Percentiles rank a stretch among this genome's conserved stretches.
These are phyloP conservation scores for Berghia stephanieae DNA, from an alignment of 1,140 invertebrate species.

Conservation along the genomic window DNA sequence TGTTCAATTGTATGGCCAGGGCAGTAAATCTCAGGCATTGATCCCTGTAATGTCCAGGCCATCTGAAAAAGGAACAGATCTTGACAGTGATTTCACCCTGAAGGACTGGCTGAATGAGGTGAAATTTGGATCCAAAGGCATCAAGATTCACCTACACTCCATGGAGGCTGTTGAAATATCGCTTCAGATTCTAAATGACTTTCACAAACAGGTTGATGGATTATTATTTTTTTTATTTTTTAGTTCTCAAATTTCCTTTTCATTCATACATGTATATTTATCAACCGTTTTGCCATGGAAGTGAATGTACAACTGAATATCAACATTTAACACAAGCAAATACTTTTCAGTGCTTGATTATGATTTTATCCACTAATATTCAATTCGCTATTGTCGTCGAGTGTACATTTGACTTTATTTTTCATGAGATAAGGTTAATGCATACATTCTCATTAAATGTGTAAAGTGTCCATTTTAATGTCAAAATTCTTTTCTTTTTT, in stretches of 20 bases:
- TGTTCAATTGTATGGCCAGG: conserved; percentile 75
- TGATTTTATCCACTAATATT: not conserved
- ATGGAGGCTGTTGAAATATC: conserved; percentile 80
- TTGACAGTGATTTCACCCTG: conserved; percentile 81
- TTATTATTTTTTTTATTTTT: not conserved
- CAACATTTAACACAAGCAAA: not conserved
- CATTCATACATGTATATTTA: not conserved
- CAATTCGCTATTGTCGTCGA: not conserved
- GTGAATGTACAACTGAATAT: not conserved
- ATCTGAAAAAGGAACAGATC: conserved; percentile 73
- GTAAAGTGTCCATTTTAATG: not conserved
- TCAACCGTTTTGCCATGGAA: not conserved
- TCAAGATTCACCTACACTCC: conserved; percentile 90
- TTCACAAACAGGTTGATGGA: conserved; percentile 63
- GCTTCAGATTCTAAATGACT: conserved; percentile 70
- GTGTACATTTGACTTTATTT: not conserved
- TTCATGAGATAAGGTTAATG: no score
- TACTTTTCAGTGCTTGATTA: not conserved
- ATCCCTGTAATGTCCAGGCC: conserved; percentile 89
- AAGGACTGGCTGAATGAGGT: conserved; percentile 77
- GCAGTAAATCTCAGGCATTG: conserved; percentile 66
- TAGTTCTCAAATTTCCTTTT: not conserved
- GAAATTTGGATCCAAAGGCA: conserved; percentile 73
- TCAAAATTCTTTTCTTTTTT: not conserved
- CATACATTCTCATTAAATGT: no score